Percentiles rank a stretch among this genome's conserved stretches.
Evolutionary conservation across 2,888 invertebrate genomes (phyloP).

Genomic region (Cephus sareptanus): DNA sequence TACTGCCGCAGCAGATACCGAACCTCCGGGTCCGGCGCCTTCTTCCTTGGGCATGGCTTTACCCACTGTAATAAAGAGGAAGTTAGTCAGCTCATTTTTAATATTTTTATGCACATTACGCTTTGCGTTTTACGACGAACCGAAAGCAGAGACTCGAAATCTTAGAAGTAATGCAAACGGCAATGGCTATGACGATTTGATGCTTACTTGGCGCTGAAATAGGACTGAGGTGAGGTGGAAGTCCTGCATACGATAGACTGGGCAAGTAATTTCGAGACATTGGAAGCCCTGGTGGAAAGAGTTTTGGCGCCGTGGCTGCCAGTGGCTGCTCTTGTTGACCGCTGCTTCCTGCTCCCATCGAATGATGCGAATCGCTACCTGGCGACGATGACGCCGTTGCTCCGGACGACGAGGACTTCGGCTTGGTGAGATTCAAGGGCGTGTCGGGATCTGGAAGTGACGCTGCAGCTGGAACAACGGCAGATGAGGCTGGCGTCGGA

Average conservation of each 20-base stretch:
- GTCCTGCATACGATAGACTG: constrained; percentile 69
- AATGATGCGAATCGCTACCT: constrained; percentile 68
- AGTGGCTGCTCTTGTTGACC: constrained; percentile 69
- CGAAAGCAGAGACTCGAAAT: not conserved
- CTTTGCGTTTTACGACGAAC: not conserved
- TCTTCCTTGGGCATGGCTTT: constrained; percentile 61
- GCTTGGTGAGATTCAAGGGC: constrained; percentile 90
- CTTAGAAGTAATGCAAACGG: not conserved
- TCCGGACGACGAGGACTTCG: constrained; percentile 72
- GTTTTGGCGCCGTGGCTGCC: constrained; percentile 70
- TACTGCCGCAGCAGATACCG: constrained; percentile 53
- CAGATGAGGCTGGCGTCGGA: constrained; percentile 58
- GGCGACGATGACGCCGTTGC: constrained; percentile 63
- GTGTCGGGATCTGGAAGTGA: constrained; percentile 78
- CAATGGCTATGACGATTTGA: not conserved
- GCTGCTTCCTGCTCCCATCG: constrained; percentile 61
- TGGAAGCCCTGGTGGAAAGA: constrained; percentile 72
- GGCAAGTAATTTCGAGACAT: constrained; percentile 72
- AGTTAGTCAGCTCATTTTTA: not conserved
- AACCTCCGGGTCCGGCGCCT: constrained; percentile 45
- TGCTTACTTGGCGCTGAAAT: constrained; percentile 63
- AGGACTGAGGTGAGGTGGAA: constrained; percentile 71
- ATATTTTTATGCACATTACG: not conserved
- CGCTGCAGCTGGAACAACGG: constrained; percentile 58
- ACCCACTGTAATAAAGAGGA: constrained; percentile 44